A percentile compares a stretch with the other conserved stretches of the same genome.
Conservation (phyloP, 2,113 vertebrate species). For the Nycticorax nycticorax region DNA sequence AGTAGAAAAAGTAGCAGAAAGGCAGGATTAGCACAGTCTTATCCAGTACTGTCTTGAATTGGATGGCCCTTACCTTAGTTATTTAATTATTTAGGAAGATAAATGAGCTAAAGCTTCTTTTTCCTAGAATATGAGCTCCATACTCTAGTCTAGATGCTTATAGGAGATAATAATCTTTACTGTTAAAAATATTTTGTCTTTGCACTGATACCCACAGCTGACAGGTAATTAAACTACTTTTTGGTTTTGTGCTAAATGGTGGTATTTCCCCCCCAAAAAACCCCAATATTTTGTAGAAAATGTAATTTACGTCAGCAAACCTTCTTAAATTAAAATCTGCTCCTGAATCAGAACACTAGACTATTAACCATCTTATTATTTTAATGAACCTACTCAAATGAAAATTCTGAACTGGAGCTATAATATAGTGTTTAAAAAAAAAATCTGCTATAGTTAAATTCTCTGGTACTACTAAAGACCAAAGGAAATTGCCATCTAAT, state of each 20-base stretch:
- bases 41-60: not conserved
- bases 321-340: not conserved
- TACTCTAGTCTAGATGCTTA: not conserved
- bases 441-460: not conserved
- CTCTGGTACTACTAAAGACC: not conserved
- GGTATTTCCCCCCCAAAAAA: not conserved
- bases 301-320: not conserved
- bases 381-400: not conserved
- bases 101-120: not conserved
- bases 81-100: not conserved
- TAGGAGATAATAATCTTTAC: not conserved
- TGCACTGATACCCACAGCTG: not conserved
- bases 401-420: not conserved
- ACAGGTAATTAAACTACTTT: not conserved
- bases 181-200: not conserved
- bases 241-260: not conserved
- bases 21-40: not conserved
- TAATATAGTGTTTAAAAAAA: rapidly evolving
- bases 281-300: not conserved
- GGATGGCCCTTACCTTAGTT: not conserved
- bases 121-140: not conserved
- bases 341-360: not conserved
- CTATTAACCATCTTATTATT: not conserved
- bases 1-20: not conserved
- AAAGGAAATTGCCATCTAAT: not conserved